Evolutionary conservation across 1,140 invertebrate genomes (phyloP).

Genomic region (Caenorhabditis remanei): DNA sequence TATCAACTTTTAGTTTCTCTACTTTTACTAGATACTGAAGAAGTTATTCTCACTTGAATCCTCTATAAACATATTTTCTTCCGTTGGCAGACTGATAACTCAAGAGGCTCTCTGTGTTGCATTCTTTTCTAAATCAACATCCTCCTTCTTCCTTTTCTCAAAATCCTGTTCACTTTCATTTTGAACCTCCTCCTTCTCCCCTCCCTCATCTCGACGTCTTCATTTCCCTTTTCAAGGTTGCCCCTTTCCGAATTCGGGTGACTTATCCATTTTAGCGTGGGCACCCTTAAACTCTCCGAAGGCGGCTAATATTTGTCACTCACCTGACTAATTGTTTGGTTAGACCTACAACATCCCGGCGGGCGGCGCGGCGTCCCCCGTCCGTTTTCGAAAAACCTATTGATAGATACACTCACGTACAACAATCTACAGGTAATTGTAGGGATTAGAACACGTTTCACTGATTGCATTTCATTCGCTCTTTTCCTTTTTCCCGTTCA

Average conservation of each 20-base stretch:
- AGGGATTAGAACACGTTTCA: slow-evolving; percentile 56
- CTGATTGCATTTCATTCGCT: slow-evolving; percentile 49
- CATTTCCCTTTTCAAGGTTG: slow-evolving; percentile 19
- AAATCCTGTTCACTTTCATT: not conserved
- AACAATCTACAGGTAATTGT: slow-evolving; percentile 47
- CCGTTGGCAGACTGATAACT: slow-evolving; percentile 43
- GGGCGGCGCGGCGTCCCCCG: slow-evolving; percentile 48
- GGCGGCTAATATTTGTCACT: slow-evolving; percentile 55
- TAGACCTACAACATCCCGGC: slow-evolving; percentile 53
- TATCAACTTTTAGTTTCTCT: not conserved
- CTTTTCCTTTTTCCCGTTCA: slow-evolving; percentile 2
- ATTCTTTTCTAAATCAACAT: slow-evolving; percentile 52
- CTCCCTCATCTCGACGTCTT: slow-evolving; percentile 4
- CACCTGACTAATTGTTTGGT: slow-evolving; percentile 55
- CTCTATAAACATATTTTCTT: slow-evolving; percentile 20
- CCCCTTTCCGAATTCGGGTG: not conserved
- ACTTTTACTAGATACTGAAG: slow-evolving; percentile 4
- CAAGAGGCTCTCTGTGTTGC: slow-evolving; percentile 17
- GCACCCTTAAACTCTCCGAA: slow-evolving; percentile 40
- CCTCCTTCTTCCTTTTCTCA: not conserved
- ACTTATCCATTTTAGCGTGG: slow-evolving; percentile 39
- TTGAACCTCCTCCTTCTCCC: not conserved
- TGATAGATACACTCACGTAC: slow-evolving; percentile 50
- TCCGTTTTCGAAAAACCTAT: slow-evolving; percentile 49
- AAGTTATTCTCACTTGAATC: not conserved